These are phyloP conservation scores for Oithona nana DNA, from an alignment of 2,888 invertebrate species.

Conservation along the genomic window DNA sequence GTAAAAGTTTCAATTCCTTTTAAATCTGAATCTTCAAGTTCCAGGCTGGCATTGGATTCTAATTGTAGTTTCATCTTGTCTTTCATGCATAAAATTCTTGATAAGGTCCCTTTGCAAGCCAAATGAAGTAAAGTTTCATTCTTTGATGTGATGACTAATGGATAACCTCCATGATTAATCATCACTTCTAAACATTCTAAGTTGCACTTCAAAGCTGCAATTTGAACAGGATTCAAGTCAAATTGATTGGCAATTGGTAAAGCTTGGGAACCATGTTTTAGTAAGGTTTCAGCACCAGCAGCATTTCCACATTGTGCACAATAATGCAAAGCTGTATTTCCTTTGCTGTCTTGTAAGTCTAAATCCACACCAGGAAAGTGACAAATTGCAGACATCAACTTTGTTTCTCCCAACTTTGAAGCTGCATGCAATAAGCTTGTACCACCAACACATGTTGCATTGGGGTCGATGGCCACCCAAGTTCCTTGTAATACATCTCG, in stretches of 20 bases:
- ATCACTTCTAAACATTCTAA: neutral
- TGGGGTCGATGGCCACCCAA: neutral
- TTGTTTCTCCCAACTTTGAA: slow-evolving; percentile 3
- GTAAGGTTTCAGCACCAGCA: neutral
- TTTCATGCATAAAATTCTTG: neutral
- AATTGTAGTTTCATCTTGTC: neutral
- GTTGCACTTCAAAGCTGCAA: slow-evolving; percentile 4
- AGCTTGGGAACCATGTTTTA: neutral
- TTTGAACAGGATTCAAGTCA: slow-evolving; percentile 6
- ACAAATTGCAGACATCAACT: neutral
- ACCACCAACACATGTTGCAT: neutral
- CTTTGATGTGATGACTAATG: neutral
- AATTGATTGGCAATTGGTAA: neutral
- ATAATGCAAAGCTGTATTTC: slow-evolving; percentile 8
- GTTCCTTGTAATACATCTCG: neutral
- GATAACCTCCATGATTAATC: neutral
- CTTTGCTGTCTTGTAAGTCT: neutral
- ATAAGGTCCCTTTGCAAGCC: neutral
- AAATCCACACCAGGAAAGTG: neutral
- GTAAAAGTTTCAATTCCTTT: neutral
- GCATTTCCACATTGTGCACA: neutral
- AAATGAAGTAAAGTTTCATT: slow-evolving; percentile 11
- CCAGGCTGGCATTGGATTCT: neutral
- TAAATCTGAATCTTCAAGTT: neutral
- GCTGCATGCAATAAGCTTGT: neutral